Base-by-base conservation (phyloP, 2,888 invertebrate genomes). In the Cremastinae sp. region DNA sequence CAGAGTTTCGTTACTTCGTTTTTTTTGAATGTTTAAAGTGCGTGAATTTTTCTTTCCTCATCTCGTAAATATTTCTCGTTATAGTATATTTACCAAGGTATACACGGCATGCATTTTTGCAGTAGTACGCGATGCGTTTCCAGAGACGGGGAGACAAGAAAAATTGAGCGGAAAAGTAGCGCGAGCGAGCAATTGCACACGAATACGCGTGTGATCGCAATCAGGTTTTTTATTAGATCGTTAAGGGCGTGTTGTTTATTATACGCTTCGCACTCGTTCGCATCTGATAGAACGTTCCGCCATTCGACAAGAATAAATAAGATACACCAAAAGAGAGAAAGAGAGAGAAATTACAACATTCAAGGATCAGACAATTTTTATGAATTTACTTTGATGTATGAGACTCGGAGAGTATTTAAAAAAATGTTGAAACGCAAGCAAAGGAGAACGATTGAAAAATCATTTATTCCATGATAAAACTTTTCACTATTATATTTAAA, bases 161-260 rank as follows among this genome's bases (percentile, higher is more conserved):
- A 43, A 20, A 70, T 70, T 35, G 70, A 62, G 70, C 62, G 56
- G 47, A 37, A 62, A 56, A 74, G 68, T 61, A 58, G 45, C 64
- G 64, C 64, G 58, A 69, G 76, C 76, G 64, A 72, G 75, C 75
- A 72, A 76, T 76, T 76, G 69, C 76, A 59, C 73, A 41, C 45
- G 14, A 49, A 8, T 61, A 58, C 59, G 69, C 69, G 58, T 47
- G 66, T 51, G 76, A 76, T 76, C 58, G 68, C 58, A 76, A 76
- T 76, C 76, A 64, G 68, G 76, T 72, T 76, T 76, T 73, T 76
- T 76, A 73, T 76, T 69, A 68, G 72, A 73, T 73, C 73, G 76
- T 76, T 76, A 76, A 73, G 73, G 73, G 76, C 76, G 68, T 76
- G 76, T 73, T 73, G 76, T 76, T 76, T 76, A 76, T 76, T 76